Evolutionary conservation across 2,797 vertebrate genomes (phyloP).

Genomic region (Saxicola maurus): DNA sequence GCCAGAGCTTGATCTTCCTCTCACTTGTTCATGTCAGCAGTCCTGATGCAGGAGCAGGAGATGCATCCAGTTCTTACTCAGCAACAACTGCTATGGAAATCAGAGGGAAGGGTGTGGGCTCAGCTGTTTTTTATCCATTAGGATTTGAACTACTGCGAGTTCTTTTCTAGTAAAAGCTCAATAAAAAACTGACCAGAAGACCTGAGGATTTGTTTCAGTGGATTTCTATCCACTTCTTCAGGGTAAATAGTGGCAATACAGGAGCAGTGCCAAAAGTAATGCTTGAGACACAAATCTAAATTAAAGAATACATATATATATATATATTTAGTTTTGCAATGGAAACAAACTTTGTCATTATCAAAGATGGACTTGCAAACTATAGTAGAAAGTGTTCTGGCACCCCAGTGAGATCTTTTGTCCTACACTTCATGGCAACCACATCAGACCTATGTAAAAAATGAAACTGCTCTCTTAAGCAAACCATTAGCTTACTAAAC

Average conservation of each 20-base stretch:
- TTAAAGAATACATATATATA: background rate
- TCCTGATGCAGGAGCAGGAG: background rate
- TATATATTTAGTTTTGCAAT: background rate
- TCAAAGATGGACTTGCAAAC: background rate
- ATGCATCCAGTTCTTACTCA: slow-evolving; percentile 11
- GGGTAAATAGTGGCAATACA: background rate
- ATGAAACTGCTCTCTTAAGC: background rate
- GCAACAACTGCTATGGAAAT: slow-evolving; percentile 26
- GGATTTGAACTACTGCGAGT: background rate
- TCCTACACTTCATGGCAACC: background rate
- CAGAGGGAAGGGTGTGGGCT: background rate
- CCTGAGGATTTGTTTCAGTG: background rate
- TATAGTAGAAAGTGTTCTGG: background rate
- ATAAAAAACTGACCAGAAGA: background rate
- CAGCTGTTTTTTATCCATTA: background rate
- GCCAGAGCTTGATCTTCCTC: background rate
- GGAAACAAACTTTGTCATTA: background rate
- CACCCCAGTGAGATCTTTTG: background rate
- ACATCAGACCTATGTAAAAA: background rate
- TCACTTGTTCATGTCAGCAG: slow-evolving; percentile 24
- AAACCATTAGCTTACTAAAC: background rate
- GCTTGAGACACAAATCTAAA: background rate
- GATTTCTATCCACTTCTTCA: background rate
- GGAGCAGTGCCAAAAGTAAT: background rate
- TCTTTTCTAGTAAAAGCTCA: background rate